These are phyloP conservation scores for Trichonephila clavipes DNA, from an alignment of 1,140 invertebrate species.

Conservation along the genomic window DNA sequence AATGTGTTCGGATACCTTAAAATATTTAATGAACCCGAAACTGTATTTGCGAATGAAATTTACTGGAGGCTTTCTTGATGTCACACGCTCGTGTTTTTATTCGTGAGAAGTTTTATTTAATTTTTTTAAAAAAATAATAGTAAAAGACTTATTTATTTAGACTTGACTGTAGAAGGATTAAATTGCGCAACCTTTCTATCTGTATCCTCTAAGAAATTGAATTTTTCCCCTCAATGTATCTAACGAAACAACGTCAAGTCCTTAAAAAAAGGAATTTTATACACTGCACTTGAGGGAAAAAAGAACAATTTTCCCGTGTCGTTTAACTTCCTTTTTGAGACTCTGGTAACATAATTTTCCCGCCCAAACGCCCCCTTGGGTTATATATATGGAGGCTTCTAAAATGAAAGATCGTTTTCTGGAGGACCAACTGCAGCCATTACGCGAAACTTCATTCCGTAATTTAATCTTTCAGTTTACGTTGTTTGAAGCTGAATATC, in stretches of 20 bases:
- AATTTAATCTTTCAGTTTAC: constrained; percentile 38
- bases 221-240: background rate
- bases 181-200: too few relatives aligned
- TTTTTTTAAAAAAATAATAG: too few relatives aligned
- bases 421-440: constrained; percentile 10
- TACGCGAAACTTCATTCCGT: constrained; percentile 57
- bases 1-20: too few relatives aligned
- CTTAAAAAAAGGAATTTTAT: constrained; percentile 6
- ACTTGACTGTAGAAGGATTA: too few relatives aligned
- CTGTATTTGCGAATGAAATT: too few relatives aligned
- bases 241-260: background rate
- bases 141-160: too few relatives aligned
- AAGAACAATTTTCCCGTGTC: constrained; percentile 9
- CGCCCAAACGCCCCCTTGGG: constrained; percentile 45
- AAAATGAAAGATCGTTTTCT: constrained; percentile 21
- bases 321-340: constrained; percentile 44
- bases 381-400: constrained; percentile 23
- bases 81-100: too few relatives aligned
- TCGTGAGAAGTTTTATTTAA: too few relatives aligned
- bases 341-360: constrained; percentile 54
- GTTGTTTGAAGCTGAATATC: background rate
- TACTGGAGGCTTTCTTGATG: too few relatives aligned
- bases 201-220: background rate
- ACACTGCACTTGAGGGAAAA: constrained; percentile 2
- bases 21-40: too few relatives aligned